phyloP scores from a whole-genome alignment of 2,888 invertebrate genomes.

The Deilephila porcellus region DNA sequence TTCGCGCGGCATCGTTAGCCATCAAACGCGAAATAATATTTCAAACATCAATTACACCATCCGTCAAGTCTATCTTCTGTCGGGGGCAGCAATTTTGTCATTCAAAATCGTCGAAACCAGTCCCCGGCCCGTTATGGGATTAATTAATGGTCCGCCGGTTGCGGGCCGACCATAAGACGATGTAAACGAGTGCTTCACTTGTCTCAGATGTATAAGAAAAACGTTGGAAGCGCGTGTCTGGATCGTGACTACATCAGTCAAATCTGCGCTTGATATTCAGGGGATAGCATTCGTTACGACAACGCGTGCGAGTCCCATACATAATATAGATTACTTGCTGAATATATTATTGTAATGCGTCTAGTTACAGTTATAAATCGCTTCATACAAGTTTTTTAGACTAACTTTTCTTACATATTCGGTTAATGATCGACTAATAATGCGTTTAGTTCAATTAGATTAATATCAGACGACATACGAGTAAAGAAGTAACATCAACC shows the following conservation, averaged over 20 bases:
- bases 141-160: slow-evolving; percentile 68
- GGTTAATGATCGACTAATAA: slow-evolving; percentile 36
- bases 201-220: slow-evolving; percentile 65
- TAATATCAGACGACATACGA: slow-evolving; percentile 28
- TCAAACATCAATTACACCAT: slow-evolving; percentile 72
- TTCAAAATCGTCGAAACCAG: slow-evolving; percentile 67
- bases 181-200: slow-evolving; percentile 62
- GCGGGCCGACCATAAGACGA: slow-evolving; percentile 62
- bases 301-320: slow-evolving; percentile 57
- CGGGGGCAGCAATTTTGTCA: slow-evolving; percentile 69
- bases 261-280: slow-evolving; percentile 75
- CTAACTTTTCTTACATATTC: slow-evolving; percentile 37
- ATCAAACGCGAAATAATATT: slow-evolving; percentile 63
- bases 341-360: slow-evolving; percentile 56
- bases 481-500: slow-evolving; percentile 22
- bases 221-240: slow-evolving; percentile 68
- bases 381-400: slow-evolving; percentile 36
- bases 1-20: slow-evolving; percentile 59
- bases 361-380: slow-evolving; percentile 42
- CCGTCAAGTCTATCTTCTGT: slow-evolving; percentile 61
- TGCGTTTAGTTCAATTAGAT: slow-evolving; percentile 29
- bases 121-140: slow-evolving; percentile 67
- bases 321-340: slow-evolving; percentile 58
- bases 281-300: slow-evolving; percentile 70
- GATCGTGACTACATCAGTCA: slow-evolving; percentile 78